Evolutionary conservation across 2,797 vertebrate species (phyloP), one percentile per base, ranked within the genome.

Genomic region (Oreortyx pictus): DNA sequence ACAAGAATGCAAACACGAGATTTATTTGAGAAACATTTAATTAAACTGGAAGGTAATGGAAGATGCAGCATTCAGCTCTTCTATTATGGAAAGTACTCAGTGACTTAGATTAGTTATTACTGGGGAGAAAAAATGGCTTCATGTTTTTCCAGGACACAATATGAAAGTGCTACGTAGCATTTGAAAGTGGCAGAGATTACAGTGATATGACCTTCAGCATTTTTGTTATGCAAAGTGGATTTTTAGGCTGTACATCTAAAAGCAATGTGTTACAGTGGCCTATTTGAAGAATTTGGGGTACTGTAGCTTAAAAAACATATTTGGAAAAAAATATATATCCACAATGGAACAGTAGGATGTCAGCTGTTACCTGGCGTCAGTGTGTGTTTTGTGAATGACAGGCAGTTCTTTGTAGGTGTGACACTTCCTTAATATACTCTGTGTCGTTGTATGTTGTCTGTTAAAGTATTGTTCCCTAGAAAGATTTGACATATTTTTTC

Each of bases 21-120:
- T 97, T 95, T 94, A 97, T 95, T 91, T 78, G 86, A 94, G 81
- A 86, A 95, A 92, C 95, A 92, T 96, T 97, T 97, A 95, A 97
- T 97, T 97, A 96, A 97, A 94, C 77, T 95, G 88, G 92, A 96
- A 93, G 73, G 82, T 94, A 96, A 94, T 95, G 92, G 94, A 92
- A 86, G 79, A 90, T 77, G 49, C 60, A 95, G 71, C 43, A 33
- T 88, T 86, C 74, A 83, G 87, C 88, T 71, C 82, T 90, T 95
- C 91, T 80, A 93, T 96, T 96, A 96, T 14, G 94, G 71, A 82
- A 94, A 95, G 87, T 77, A 86, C 72, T 92, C n/a, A 33, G 47
- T 74, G 79, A 64, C 41, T 90, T 66, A 72, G 68, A 73, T 82
- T 52, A 92, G 84, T 88, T 92, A 81, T 91, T 90, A 60, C 25